Evolutionary conservation across 2,797 vertebrate genomes (phyloP).

Genomic region (Cirrhinus mrigala): DNA sequence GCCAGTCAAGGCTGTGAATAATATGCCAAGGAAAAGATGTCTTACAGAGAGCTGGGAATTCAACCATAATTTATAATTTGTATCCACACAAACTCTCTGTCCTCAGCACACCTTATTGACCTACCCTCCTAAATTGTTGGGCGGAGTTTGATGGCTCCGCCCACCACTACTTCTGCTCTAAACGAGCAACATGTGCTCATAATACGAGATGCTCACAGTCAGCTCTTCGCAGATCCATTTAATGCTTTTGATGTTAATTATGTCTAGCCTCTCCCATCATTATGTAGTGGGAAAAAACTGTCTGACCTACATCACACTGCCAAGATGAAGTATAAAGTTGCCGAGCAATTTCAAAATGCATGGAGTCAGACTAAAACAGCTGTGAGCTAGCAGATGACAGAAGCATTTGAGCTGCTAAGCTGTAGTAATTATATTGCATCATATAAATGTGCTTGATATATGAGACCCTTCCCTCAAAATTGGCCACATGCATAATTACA

Average conservation of each 20-base stretch:
- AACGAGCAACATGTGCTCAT: background rate
- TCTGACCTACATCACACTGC: conserved; percentile 35
- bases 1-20: conserved; percentile 1
- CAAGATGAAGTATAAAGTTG: conserved; percentile 38
- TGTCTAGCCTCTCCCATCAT: background rate
- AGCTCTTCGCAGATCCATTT: background rate
- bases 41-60: background rate
- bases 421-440: conserved; percentile 10
- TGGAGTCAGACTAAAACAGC: conserved; percentile 38
- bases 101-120: background rate
- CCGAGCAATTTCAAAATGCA: conserved; percentile 27
- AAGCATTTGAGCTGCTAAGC: conserved; percentile 15
- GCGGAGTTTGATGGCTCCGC: background rate
- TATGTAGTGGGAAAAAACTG: background rate
- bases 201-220: background rate
- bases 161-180: background rate
- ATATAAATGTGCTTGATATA: conserved; percentile 6
- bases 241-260: conserved; percentile 10
- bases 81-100: background rate
- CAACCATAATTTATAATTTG: background rate
- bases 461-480: background rate
- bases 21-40: background rate
- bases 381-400: background rate
- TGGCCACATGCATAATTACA: background rate
- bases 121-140: background rate